phyloP scores from a whole-genome alignment of 2,113 vertebrate species.

The Todiramphus saurophagus region DNA sequence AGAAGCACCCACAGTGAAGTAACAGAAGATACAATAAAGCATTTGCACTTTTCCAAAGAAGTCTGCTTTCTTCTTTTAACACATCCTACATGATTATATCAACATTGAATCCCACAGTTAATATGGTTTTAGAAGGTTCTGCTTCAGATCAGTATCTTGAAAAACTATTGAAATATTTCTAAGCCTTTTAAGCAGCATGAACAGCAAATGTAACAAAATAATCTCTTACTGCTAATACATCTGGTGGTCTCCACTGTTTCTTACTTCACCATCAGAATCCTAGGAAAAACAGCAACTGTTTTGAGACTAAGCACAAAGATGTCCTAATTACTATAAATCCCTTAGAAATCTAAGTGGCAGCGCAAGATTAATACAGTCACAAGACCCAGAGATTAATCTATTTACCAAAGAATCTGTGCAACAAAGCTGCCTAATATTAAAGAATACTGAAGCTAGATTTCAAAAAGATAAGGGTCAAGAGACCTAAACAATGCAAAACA shows the following conservation, averaged over 20 bases:
- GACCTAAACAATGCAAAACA: not conserved
- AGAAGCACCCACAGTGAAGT: not conserved
- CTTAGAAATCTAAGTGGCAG: conserved; percentile 44
- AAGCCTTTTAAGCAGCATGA: conserved; percentile 36
- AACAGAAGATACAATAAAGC: not conserved
- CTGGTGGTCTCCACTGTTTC: not conserved
- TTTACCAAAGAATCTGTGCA: conserved; percentile 47
- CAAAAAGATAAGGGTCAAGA: conserved; percentile 23
- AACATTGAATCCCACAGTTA: not conserved
- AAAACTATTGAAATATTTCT: not conserved
- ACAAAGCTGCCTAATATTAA: conserved; percentile 53
- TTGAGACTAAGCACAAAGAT: conserved; percentile 43
- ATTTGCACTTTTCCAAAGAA: not conserved
- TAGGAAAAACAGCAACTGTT: conserved; percentile 23
- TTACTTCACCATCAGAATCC: not conserved
- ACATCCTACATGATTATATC: not conserved
- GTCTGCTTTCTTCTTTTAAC: not conserved
- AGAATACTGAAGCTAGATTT: conserved; percentile 51
- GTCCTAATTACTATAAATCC: conserved; percentile 66
- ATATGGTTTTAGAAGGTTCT: not conserved
- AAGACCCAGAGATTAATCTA: conserved; percentile 61
- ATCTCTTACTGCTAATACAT: not conserved
- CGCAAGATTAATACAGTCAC: conserved; percentile 64
- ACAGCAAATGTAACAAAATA: conserved; percentile 5
- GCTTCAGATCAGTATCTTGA: not conserved